phyloP scores from a whole-genome alignment of 2,888 invertebrate genomes.

The Idaea straminata region DNA sequence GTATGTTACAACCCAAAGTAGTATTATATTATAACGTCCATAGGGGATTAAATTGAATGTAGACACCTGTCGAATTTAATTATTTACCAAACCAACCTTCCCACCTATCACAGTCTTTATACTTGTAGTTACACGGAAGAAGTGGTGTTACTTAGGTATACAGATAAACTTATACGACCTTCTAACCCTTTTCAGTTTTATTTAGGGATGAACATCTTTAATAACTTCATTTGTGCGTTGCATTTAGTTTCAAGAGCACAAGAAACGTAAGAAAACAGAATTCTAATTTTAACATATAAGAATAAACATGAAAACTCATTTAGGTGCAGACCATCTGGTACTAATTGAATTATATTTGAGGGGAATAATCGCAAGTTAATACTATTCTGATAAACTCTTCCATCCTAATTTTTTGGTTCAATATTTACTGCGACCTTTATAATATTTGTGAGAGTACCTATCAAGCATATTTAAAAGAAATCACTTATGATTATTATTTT shows the following conservation, averaged over 20 bases:
- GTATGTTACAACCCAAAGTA: not conserved
- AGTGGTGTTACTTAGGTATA: not conserved
- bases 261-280: not conserved
- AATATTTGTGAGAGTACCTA: not conserved
- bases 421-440: too few relatives aligned
- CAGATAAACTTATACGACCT: too few relatives aligned
- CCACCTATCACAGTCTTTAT: not conserved
- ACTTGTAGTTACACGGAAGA: not conserved
- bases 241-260: not conserved
- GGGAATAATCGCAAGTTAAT: not conserved
- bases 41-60: not conserved
- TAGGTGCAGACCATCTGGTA: slow-evolving; percentile 16
- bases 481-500: not conserved
- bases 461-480: not conserved
- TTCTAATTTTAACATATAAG: not conserved
- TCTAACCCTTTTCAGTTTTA: not conserved
- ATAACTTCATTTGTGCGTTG: not conserved
- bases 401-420: not conserved
- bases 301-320: slow-evolving; percentile 11
- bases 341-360: slow-evolving; percentile 9
- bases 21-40: not conserved
- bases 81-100: not conserved
- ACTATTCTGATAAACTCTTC: not conserved
- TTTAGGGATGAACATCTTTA: not conserved
- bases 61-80: too few relatives aligned